Conservation (phyloP, 2,113 vertebrate genomes). For the Pseudorhombus dupliciocellatus region DNA sequence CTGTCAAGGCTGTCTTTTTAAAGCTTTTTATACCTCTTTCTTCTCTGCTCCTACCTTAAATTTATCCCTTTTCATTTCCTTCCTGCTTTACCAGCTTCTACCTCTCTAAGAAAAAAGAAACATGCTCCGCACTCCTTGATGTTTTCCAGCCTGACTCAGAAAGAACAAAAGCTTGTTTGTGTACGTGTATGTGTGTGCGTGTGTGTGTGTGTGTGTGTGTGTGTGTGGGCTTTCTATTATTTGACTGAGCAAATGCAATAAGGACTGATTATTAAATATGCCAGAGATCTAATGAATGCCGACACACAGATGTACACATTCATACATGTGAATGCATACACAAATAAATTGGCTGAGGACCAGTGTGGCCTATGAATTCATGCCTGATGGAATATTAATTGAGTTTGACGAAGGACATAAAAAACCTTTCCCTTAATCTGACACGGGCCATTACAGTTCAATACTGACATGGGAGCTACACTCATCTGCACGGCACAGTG, state of each 20-base stretch:
- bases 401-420: constrained; percentile 77
- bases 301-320: constrained; percentile 28
- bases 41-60: constrained; percentile 11
- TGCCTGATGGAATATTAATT: constrained; percentile 78
- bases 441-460: constrained; percentile 73
- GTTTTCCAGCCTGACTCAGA: constrained; percentile 31
- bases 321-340: constrained; percentile 11
- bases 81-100: constrained; percentile 6
- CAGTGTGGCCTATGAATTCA: constrained; percentile 69
- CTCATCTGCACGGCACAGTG: constrained; percentile 29
- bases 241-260: constrained; percentile 29
- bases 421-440: constrained; percentile 74
- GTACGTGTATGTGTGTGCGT: not conserved
- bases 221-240: constrained; percentile 21
- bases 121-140: constrained; percentile 26
- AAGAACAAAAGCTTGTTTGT: constrained; percentile 32
- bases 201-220: not conserved
- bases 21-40: constrained; percentile 6
- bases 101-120: not conserved
- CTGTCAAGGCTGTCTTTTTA: constrained; percentile 1
- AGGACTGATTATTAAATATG: constrained; percentile 27
- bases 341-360: constrained; percentile 48
- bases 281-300: constrained; percentile 8
- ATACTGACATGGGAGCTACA: constrained; percentile 66
- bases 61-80: constrained; percentile 13